Conservation (phyloP, 2,888 invertebrate species). For the Bellardia pandia region DNA sequence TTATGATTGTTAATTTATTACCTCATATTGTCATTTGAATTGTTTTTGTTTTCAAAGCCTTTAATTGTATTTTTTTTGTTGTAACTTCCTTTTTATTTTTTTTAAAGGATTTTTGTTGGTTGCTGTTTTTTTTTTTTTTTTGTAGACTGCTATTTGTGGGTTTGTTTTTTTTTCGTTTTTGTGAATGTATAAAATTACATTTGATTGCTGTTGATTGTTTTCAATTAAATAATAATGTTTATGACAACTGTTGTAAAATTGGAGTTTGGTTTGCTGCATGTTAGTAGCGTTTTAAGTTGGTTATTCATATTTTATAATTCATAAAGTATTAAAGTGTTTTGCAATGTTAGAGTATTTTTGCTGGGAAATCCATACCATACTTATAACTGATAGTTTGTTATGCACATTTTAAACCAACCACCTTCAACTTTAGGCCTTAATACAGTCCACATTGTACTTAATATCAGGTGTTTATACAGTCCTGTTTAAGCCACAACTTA, state of each 20-base stretch:
- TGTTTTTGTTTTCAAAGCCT: slow-evolving; percentile 21
- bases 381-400: no score
- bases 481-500: no score
- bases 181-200: slow-evolving; percentile 59
- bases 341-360: no score
- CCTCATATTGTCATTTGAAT: slow-evolving; percentile 62
- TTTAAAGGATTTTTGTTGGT: slow-evolving; percentile 27
- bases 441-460: no score
- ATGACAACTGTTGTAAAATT: slow-evolving; percentile 41
- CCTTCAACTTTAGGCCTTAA: no score
- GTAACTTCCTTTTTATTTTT: slow-evolving; percentile 6
- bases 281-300: neutral
- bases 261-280: neutral
- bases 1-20: slow-evolving; percentile 66
- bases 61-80: slow-evolving; percentile 57
- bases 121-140: slow-evolving; percentile 28
- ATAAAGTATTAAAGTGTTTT: neutral
- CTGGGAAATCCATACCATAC: no score
- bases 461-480: no score
- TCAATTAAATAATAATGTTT: slow-evolving; percentile 62
- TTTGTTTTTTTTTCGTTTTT: slow-evolving; percentile 28
- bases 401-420: no score
- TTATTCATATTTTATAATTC: neutral
- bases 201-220: slow-evolving; percentile 67
- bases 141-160: slow-evolving; percentile 5